A percentile compares a stretch with the other conserved stretches of the same genome.
Conservation (phyloP, 2,113 vertebrate genomes). For the Sebastes fasciatus region DNA sequence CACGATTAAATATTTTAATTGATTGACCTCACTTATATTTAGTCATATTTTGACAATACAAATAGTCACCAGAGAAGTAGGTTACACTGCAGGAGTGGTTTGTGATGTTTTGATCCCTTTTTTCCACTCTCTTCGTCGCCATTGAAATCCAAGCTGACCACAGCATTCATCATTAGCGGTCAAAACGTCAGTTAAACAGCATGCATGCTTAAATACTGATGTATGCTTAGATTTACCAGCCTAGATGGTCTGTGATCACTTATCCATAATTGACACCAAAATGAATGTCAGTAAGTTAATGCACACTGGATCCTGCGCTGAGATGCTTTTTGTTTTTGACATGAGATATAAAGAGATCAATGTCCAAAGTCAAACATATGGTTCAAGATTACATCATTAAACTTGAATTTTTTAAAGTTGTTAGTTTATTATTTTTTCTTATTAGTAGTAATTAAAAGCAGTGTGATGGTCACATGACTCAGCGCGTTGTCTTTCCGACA, state of each 20-base stretch:
- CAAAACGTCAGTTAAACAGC: neutral
- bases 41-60: too few relatives aligned
- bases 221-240: neutral
- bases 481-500: neutral
- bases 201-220: too few relatives aligned
- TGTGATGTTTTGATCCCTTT: neutral
- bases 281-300: neutral
- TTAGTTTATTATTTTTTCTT: neutral
- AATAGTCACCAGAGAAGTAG: neutral
- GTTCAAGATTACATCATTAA: neutral
- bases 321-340: neutral
- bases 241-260: slow-evolving; percentile 15
- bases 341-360: neutral
- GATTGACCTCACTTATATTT: neutral
- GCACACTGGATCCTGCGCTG: neutral
- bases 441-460: neutral
- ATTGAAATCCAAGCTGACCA: neutral
- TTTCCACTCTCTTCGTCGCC: neutral
- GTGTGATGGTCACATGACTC: neutral
- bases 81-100: neutral
- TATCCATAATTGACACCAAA: neutral
- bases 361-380: neutral
- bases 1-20: too few relatives aligned
- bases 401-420: neutral
- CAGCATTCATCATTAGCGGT: neutral